phyloP scores from a whole-genome alignment of 2,113 vertebrate genomes.

The Peromyscus californicus region DNA sequence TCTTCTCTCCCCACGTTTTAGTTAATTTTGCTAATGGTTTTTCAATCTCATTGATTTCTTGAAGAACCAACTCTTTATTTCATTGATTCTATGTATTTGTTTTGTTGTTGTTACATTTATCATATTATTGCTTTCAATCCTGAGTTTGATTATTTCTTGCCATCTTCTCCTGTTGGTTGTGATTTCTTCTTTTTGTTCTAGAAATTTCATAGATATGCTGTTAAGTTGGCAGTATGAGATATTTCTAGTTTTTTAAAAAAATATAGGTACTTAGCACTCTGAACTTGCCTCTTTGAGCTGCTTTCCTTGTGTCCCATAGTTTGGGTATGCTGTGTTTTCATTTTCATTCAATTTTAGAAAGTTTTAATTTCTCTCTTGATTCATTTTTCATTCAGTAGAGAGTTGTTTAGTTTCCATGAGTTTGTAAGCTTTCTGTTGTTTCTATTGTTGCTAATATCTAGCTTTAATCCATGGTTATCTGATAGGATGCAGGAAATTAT shows the following conservation, averaged over 20 bases:
- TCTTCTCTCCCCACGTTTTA: not conserved
- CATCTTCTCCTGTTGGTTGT: not conserved
- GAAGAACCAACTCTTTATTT: not conserved
- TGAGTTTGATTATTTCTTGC: not conserved
- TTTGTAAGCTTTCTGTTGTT: too few relatives aligned
- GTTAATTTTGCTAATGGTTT: not conserved
- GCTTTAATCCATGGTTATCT: too few relatives aligned
- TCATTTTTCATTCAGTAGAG: too few relatives aligned
- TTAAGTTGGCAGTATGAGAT: not conserved
- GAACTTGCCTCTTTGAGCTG: not conserved
- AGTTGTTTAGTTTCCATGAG: too few relatives aligned
- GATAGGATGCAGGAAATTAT: too few relatives aligned
- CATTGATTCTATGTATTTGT: not conserved
- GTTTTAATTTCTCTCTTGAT: too few relatives aligned
- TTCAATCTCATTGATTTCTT: not conserved
- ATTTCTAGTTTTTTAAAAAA: not conserved
- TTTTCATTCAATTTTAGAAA: not conserved
- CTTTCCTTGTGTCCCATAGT: not conserved
- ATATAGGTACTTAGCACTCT: not conserved
- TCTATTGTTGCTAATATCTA: too few relatives aligned
- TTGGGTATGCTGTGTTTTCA: not conserved
- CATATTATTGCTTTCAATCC: not conserved
- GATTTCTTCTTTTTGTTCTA: not conserved
- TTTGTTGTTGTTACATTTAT: not conserved
- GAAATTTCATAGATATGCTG: not conserved